Conservation (phyloP, 2,888 invertebrate species). For the Clostera curtula region DNA sequence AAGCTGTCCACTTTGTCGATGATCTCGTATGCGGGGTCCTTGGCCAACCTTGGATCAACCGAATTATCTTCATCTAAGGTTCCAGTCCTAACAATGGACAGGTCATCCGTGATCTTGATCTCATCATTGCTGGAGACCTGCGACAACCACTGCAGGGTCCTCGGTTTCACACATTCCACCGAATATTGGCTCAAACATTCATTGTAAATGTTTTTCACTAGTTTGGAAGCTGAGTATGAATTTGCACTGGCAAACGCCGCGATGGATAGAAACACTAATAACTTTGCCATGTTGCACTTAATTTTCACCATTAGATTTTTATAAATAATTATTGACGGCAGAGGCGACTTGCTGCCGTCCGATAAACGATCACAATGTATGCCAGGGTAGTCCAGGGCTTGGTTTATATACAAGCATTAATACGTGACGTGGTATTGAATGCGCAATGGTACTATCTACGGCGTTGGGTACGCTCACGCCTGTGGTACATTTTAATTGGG, state of each 20-base stretch:
- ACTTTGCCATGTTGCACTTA: slow-evolving; percentile 60
- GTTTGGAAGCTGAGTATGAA: slow-evolving; percentile 74
- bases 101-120: slow-evolving; percentile 84
- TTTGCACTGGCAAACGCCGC: slow-evolving; percentile 52
- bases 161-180: slow-evolving; percentile 84
- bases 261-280: slow-evolving; percentile 56
- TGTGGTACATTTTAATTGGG: slow-evolving; percentile 55
- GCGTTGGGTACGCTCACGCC: slow-evolving; percentile 35
- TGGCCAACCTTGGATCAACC: slow-evolving; percentile 65
- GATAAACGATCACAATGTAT: slow-evolving; percentile 64
- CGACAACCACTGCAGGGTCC: slow-evolving; percentile 84
- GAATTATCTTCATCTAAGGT: slow-evolving; percentile 51
- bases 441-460: slow-evolving; percentile 48
- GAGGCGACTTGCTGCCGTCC: slow-evolving; percentile 62
- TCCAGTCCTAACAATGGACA: slow-evolving; percentile 80
- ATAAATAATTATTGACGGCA: slow-evolving; percentile 40
- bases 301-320: slow-evolving; percentile 24
- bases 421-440: slow-evolving; percentile 66
- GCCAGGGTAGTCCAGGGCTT: slow-evolving; percentile 62
- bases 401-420: slow-evolving; percentile 75
- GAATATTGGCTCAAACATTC: slow-evolving; percentile 81
- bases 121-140: slow-evolving; percentile 79
- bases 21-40: slow-evolving; percentile 74
- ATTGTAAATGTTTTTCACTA: slow-evolving; percentile 79
- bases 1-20: slow-evolving; percentile 84